Base-by-base conservation (phyloP, 1,140 invertebrate genomes). In the Drosophila virilis region DNA sequence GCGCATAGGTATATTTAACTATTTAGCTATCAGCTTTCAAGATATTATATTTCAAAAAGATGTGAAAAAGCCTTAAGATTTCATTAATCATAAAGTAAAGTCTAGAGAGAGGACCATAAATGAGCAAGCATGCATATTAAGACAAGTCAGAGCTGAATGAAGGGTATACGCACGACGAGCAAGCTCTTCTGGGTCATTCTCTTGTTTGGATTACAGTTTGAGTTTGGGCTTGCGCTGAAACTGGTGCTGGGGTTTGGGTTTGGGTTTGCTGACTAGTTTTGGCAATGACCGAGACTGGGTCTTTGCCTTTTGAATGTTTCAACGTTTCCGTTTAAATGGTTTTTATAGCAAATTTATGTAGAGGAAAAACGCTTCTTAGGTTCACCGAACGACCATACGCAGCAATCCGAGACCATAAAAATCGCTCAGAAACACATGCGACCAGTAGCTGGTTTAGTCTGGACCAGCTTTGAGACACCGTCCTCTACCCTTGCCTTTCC, bases 281-380 rank as follows among this genome's bases (percentile, higher is more conserved):
- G 77, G 79, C 84, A 72, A 55, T 62, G 74, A 43, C 57, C 64
- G 42, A 15, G 10, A 35, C 40, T 43, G 57, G 15, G 42, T 37
- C 33, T 62, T 69, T 69, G 69, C 82, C 78, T 77, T 85, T 80
- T 78, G 82, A 86, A 80, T 84, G 84, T 89, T 89, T 80, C 80
- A 80, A 70, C 80, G 85, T 84, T 89, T 89, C 85, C 84, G 84
- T 89, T 89, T 89, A 89, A 89, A 90, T 90, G 85, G 77, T 89
- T 89, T 89, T 89, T 89, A 89, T 89, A 71, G 85, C 80, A 89
- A 89, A 89, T 89, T 89, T 89, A 89, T 89, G 84, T 89, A 89
- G 80, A 84, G 84, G 85, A 89, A 89, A 80, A 89, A 89, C 84
- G 84, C 84, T 89, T 89, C 71, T 70, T 71, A 78, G 80, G 70